A percentile compares a stretch with the other conserved stretches of the same genome.
These are phyloP conservation scores for Thermophis baileyi DNA, from an alignment of 2,113 vertebrate species.

Conservation along the genomic window DNA sequence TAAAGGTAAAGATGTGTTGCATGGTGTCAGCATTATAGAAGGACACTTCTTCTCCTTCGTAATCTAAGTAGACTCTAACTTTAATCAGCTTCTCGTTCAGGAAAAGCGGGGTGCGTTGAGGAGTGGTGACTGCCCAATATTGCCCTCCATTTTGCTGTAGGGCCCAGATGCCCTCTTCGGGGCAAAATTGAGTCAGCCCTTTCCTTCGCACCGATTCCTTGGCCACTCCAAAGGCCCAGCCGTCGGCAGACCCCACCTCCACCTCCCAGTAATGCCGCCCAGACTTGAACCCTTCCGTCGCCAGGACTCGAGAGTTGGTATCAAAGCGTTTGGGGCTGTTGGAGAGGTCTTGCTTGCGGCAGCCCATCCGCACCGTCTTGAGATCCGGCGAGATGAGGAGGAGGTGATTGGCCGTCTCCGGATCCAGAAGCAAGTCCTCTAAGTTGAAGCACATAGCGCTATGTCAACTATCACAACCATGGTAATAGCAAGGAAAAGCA, in stretches of 20 bases:
- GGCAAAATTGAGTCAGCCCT: conserved; percentile 68
- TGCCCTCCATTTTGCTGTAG: conserved; percentile 65
- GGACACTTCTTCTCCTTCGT: conserved; percentile 71
- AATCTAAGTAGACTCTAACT: conserved; percentile 68
- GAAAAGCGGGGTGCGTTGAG: conserved; percentile 60
- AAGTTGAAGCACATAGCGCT: conserved; percentile 19
- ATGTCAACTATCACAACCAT: not conserved
- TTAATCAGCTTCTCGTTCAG: conserved; percentile 41
- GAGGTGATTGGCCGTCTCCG: conserved; percentile 67
- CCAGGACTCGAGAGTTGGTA: conserved; percentile 69
- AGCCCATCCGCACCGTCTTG: conserved; percentile 79
- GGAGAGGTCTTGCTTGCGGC: conserved; percentile 67
- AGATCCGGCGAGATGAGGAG: conserved; percentile 79
- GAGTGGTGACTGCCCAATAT: conserved; percentile 72
- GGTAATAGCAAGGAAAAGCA: rapidly evolving
- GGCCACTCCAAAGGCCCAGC: conserved; percentile 88
- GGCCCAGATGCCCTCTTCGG: conserved; percentile 74
- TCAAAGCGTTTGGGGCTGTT: conserved; percentile 68
- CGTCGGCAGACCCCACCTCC: conserved; percentile 74
- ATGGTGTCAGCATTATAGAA: conserved; percentile 69
- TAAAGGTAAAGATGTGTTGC: conserved; percentile 74
- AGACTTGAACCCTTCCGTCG: conserved; percentile 51
- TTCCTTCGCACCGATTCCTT: conserved; percentile 75
- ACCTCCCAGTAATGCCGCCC: conserved; percentile 78
- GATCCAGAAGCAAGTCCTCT: conserved; percentile 82